A percentile compares a stretch with the other conserved stretches of the same genome.
phyloP scores from a whole-genome alignment of 2,113 vertebrate genomes.

The Aix galericulata region DNA sequence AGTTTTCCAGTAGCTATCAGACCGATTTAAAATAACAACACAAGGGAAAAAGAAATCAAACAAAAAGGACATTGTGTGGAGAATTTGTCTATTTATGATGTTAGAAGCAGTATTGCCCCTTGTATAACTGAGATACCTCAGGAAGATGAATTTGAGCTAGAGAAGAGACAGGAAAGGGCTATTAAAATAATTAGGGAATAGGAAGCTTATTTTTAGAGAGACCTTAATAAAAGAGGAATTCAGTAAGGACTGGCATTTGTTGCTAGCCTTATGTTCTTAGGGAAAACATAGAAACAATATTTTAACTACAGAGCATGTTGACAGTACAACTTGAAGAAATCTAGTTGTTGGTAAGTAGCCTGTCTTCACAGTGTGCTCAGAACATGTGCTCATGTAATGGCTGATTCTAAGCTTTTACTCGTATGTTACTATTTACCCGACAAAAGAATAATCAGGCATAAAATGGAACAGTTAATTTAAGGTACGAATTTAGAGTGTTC shows the following conservation, averaged over 20 bases:
- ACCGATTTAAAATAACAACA: not conserved
- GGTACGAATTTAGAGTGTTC: not conserved
- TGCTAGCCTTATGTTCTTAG: not conserved
- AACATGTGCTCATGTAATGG: not conserved
- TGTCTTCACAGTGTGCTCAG: not conserved
- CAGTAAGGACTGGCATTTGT: not conserved
- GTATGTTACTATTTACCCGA: not conserved
- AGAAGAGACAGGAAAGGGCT: not conserved
- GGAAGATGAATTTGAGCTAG: not conserved
- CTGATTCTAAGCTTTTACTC: not conserved
- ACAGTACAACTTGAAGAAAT: not conserved
- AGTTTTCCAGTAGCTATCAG: not conserved
- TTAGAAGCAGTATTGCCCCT: not conserved
- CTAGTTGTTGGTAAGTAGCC: not conserved
- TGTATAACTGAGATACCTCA: not conserved
- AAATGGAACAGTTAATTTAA: not conserved
- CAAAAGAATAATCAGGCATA: not conserved
- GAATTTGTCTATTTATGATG: not conserved
- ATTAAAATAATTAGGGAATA: not conserved
- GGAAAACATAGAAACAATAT: not conserved
- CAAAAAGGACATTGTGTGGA: not conserved
- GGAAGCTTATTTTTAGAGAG: not conserved
- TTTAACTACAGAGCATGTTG: not conserved
- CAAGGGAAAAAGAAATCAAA: not conserved
- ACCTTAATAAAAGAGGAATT: not conserved